Conservation (phyloP, 2,888 invertebrate species). For the Hoplodrina blanda region DNA sequence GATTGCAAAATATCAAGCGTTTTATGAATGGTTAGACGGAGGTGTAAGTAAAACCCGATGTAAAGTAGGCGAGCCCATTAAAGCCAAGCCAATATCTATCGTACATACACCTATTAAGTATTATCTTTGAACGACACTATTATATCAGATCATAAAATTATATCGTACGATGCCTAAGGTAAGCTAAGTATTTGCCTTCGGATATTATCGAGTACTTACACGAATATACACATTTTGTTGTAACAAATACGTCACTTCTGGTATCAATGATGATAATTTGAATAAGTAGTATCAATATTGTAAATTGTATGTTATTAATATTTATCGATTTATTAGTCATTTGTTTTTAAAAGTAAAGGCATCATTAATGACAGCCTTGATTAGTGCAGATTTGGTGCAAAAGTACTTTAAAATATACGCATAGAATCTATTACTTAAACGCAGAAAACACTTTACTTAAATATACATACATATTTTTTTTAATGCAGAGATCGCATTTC, state of each 20-base stretch:
- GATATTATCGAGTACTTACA: neutral
- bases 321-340: conserved; percentile 14
- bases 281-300: neutral
- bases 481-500: too few species aligned
- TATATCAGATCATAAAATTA: conserved; percentile 2
- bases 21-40: too few species aligned
- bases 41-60: too few species aligned
- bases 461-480: too few species aligned
- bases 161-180: neutral
- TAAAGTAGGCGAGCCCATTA: too few species aligned
- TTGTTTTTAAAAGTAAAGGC: conserved; percentile 1
- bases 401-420: neutral
- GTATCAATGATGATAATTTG: conserved; percentile 1
- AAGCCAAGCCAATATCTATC: neutral
- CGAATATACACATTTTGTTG: conserved; percentile 6
- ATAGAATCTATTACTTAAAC: neutral
- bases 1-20: too few species aligned
- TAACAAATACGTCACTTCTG: conserved; percentile 4
- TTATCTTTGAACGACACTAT: neutral
- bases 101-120: neutral
- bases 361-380: neutral
- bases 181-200: neutral
- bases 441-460: too few species aligned
- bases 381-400: conserved; percentile 6
- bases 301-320: neutral